Base-by-base conservation (phyloP, 2,888 invertebrate genomes). In the Trypoxylon attenuatum region DNA sequence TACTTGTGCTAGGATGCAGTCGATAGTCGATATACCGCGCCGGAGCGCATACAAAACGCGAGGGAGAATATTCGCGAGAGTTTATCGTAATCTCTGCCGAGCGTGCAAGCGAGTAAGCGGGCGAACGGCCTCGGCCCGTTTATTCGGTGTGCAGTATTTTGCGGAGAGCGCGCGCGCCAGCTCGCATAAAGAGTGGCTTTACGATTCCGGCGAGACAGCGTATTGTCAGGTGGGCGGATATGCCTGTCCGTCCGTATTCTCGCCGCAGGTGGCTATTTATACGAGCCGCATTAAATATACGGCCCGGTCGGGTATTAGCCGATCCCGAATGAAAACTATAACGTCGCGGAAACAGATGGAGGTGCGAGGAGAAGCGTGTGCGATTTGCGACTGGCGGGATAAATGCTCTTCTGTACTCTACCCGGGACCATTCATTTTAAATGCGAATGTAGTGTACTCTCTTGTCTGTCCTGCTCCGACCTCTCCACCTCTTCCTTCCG, bases 171-270 rank as follows among this genome's bases (percentile, higher is more conserved):
- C n/a, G n/a, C n/a, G n/a, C n/a, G n/a, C n/a, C n/a, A n/a, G n/a
- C n/a, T n/a, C 39, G 65, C 65, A 63, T 69, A 73, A 77, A 78
- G 69, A 69, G 69, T 60, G 52, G 69, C 61, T 78, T 78, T 71
- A 73, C 71, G 74, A 76, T 76, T 66, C 70, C 62, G 62, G 53
- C 63, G 70, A 70, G 71, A 68, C 68, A 58, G 59, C 58, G 71
- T 63, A 71, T 71, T 67, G 75, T 73, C 78, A 73, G 70, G 73
- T 77, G 67, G 66, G 58, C 70, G 73, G 72, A 70, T 64, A 65
- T 66, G 68, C 53, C 47, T 60, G 59, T 47, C 66, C 54, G 54
- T 60, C 25, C 33, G 47, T 45, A 27, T 57, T 46, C 53, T 21
- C 42, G 16, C 29, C 49, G 54, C 58, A 56, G 56, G 55, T 69